A percentile compares a stretch with the other conserved stretches of the same genome.
Evolutionary conservation across 2,113 vertebrate species (phyloP).

Genomic region (Sorex araneus): DNA sequence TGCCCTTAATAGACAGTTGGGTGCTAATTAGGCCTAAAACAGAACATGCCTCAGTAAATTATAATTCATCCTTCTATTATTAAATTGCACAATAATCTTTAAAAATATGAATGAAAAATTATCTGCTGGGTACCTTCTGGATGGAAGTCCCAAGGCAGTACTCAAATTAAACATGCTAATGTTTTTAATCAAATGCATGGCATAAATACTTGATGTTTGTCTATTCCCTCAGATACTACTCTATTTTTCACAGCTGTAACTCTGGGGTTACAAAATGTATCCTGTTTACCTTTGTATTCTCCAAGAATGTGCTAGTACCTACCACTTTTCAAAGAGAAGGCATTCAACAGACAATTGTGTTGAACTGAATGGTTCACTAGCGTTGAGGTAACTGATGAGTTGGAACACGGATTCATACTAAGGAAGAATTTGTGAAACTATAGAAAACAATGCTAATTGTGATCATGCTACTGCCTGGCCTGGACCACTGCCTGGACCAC

Average conservation of each 20-base stretch:
- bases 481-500: conserved; percentile 20
- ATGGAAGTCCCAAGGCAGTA: conserved; percentile 35
- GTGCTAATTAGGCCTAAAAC: conserved; percentile 58
- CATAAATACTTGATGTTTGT: conserved; percentile 64
- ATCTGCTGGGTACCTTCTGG: conserved; percentile 39
- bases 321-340: conserved; percentile 53
- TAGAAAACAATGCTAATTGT: conserved; percentile 79
- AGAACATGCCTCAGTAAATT: conserved; percentile 55
- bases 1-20: conserved; percentile 36
- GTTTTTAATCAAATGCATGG: conserved; percentile 66
- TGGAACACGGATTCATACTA: conserved; percentile 51
- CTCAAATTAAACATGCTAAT: conserved; percentile 72
- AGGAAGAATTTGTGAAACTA: conserved; percentile 63
- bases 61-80: conserved; percentile 73
- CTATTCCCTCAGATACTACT: conserved; percentile 25
- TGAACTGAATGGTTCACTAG: conserved; percentile 63
- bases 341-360: conserved; percentile 62
- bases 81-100: conserved; percentile 65
- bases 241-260: conserved; percentile 50
- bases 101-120: conserved; percentile 56
- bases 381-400: conserved; percentile 44
- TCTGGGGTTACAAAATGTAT: conserved; percentile 39
- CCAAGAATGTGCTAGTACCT: conserved; percentile 18
- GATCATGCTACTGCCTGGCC: conserved; percentile 40
- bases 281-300: conserved; percentile 57